A percentile compares a stretch with the other conserved stretches of the same genome.
Conservation (phyloP, 2,113 vertebrate species). For the Gymnorhina tibicen region DNA sequence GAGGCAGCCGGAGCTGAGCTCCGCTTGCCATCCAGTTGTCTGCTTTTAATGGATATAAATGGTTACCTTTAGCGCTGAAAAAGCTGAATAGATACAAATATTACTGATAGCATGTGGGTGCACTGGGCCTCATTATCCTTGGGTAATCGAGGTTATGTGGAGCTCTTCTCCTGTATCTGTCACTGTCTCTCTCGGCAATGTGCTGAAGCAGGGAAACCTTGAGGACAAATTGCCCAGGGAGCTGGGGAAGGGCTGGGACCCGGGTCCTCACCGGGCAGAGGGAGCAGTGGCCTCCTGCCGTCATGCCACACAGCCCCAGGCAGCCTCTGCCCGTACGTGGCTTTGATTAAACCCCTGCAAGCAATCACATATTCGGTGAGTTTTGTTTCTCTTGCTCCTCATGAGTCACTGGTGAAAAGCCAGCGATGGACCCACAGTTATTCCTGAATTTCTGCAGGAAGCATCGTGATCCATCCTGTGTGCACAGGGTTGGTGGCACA, state of each 20-base stretch:
- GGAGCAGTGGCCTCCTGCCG: not conserved
- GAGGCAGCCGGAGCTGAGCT: not conserved
- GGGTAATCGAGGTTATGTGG: conserved; percentile 60
- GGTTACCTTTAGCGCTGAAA: not conserved
- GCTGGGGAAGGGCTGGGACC: not conserved
- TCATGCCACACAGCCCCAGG: not conserved
- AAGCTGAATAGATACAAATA: conserved; percentile 53
- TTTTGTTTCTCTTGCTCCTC: not conserved
- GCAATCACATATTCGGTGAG: accelerated
- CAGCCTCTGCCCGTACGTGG: not conserved
- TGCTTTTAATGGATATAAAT: conserved; percentile 49
- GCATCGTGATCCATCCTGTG: accelerated
- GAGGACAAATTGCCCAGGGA: not conserved
- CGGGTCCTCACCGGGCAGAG: accelerated
- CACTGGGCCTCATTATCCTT: conserved; percentile 35
- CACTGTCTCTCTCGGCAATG: not conserved
- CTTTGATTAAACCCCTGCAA: not conserved
- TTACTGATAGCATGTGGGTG: not conserved
- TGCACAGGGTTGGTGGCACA: not conserved
- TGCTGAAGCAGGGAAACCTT: not conserved
- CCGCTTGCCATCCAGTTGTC: not conserved
- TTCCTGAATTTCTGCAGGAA: not conserved
- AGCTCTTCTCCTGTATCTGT: conserved; percentile 15
- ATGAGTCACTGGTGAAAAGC: not conserved
- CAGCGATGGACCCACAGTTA: accelerated